A percentile compares a stretch with the other conserved stretches of the same genome.
Evolutionary conservation across 2,797 vertebrate species (phyloP).

Genomic region (Rhinatrema bivittatum): DNA sequence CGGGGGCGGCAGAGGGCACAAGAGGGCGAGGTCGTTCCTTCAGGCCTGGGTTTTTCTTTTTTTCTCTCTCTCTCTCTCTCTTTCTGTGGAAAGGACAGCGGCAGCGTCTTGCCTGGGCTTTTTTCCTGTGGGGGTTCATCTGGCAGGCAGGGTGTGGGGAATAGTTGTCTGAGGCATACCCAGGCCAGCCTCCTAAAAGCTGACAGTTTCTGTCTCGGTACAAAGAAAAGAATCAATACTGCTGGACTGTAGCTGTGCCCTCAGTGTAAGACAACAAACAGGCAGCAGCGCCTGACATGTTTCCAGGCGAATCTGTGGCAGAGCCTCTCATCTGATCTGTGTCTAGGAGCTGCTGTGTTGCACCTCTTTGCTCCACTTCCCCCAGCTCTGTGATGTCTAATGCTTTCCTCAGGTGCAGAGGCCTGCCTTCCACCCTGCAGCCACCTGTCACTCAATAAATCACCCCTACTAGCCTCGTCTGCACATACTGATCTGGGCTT

Average conservation of each 20-base stretch:
- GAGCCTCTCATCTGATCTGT: slow-evolving; percentile 72
- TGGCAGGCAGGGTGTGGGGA: slow-evolving; percentile 65
- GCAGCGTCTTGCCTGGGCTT: slow-evolving; percentile 57
- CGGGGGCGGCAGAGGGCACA: no score
- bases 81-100: slow-evolving; percentile 61
- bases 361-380: slow-evolving; percentile 24
- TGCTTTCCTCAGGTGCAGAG: slow-evolving; percentile 66
- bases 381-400: slow-evolving; percentile 60
- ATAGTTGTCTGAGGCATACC: slow-evolving; percentile 73
- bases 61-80: no score
- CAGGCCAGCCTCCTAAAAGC: slow-evolving; percentile 89
- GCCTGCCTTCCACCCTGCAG: slow-evolving; percentile 61
- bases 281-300: slow-evolving; percentile 73
- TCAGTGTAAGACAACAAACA: slow-evolving; percentile 95
- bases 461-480: slow-evolving; percentile 59
- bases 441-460: slow-evolving; percentile 77
- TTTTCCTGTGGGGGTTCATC: slow-evolving; percentile 64
- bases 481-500: slow-evolving; percentile 56
- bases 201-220: slow-evolving; percentile 97
- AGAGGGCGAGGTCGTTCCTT: slow-evolving; percentile 25
- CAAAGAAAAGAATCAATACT: slow-evolving; percentile 98
- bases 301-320: slow-evolving; percentile 75
- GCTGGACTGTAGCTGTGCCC: slow-evolving; percentile 95
- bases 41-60: slow-evolving; percentile 43
- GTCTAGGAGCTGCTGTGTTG: slow-evolving; percentile 64